Evolutionary conservation across 2,113 vertebrate species (phyloP), one percentile per base, ranked within the genome.

Genomic region (Phycodurus eques): DNA sequence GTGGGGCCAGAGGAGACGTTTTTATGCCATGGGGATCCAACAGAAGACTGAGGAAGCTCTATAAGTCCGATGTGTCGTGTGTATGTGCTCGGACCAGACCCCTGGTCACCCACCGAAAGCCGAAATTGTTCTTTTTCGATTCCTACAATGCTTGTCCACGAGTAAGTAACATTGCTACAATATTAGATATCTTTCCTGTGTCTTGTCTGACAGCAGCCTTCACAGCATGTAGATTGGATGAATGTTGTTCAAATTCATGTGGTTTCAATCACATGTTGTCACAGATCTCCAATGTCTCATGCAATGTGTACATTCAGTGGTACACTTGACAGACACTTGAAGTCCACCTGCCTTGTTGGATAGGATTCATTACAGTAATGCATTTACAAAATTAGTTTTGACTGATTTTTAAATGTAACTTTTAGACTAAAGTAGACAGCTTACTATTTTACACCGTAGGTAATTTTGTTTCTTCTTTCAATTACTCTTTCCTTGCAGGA

Each of bases 61-160:
- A 89, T 53, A 88, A 92, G 46, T 46, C 89, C 67, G 85, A 92
- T 53, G 39, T 70, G 7, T 88, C 87, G 20, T 92, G 86, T 39
- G 92, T 93, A 42, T 95, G 94, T 75, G 96, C 97, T 67, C 92
- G 96, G 44, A 96, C 95, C 8, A 93, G 95, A 73, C 94, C 96
- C 0, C 92, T 97, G 72, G 91, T 93, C n/a, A 89, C 91, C 53
- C 95, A 95, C 88, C 92, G 95, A 88, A 98, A 94, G 81, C 93
- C 93, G 75, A 95, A 90, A 70, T 92, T 97, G 72, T 98, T 96
- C 87, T 78, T 87, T 88, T 74, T 94, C 84, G 90, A 72, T 0
- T 2, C n/a, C 78, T 63, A 19, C 65, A 60, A 20, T 47, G 15
- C 77, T 87, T 68, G 85, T 75, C 83, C 77, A 59, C 92, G 92